Evolutionary conservation across 1,140 invertebrate species (phyloP).

Genomic region (Microvelia longipes): DNA sequence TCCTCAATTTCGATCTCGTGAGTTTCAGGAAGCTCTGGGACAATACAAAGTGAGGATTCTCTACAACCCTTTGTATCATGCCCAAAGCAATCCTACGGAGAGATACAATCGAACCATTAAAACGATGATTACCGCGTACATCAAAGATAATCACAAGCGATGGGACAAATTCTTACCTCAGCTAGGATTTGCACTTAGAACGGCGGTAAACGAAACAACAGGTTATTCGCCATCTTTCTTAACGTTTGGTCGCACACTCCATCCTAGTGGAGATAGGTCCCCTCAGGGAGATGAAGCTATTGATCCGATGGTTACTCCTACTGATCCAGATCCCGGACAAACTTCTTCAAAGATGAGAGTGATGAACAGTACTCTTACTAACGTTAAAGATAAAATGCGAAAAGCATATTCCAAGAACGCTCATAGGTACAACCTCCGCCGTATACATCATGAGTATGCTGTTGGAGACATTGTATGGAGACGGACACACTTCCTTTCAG

Average conservation of each 20-base stretch:
- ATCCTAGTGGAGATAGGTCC: constrained; percentile 12
- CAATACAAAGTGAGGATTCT: too few species aligned
- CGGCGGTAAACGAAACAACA: constrained; percentile 26
- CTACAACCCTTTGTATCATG: too few species aligned
- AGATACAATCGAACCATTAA: too few species aligned
- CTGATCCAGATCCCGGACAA: not conserved
- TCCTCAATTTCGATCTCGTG: too few species aligned
- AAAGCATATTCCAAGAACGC: not conserved
- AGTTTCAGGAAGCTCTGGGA: too few species aligned
- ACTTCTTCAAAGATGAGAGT: not conserved
- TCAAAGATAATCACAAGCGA: too few species aligned
- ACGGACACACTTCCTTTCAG: constrained; percentile 2
- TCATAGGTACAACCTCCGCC: constrained; percentile 4
- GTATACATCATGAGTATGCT: constrained; percentile 2
- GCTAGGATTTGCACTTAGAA: constrained; percentile 31
- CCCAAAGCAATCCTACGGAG: too few species aligned
- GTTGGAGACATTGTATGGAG: constrained; percentile 3
- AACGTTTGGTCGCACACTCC: constrained; percentile 28
- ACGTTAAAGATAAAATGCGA: not conserved
- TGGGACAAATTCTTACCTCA: constrained; percentile 25
- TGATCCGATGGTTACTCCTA: too few species aligned
- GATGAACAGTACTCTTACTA: too few species aligned
- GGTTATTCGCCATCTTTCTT: constrained; percentile 27
- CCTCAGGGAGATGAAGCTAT: too few species aligned
- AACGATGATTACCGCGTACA: too few species aligned